Percentiles rank a stretch among this genome's conserved stretches.
These are phyloP conservation scores for Isoperla grammatica DNA, from an alignment of 2,888 invertebrate genomes.

Conservation along the genomic window DNA sequence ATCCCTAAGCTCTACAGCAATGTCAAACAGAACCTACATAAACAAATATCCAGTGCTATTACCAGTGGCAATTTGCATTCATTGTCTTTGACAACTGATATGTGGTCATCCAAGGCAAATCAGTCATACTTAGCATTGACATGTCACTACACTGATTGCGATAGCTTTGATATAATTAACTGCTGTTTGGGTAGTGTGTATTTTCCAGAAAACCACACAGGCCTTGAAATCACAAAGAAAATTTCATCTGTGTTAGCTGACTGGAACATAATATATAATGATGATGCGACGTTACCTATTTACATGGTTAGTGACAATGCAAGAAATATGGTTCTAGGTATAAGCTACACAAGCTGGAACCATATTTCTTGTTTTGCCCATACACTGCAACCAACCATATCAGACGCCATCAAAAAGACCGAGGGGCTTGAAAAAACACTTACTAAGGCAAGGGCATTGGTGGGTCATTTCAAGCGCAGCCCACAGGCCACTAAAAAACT, in stretches of 20 bases:
- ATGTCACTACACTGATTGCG: constrained; percentile 1
- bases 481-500: constrained; percentile 1
- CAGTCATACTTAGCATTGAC: neutral
- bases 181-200: neutral
- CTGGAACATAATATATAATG: neutral
- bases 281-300: neutral
- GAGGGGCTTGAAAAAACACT: neutral
- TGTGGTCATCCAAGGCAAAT: constrained; percentile 3
- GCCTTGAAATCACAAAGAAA: neutral
- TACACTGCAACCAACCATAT: constrained; percentile 6
- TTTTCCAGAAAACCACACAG: constrained; percentile 8
- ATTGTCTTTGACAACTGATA: constrained; percentile 1
- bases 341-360: neutral
- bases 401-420: constrained; percentile 7
- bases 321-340: neutral
- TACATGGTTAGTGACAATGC: constrained; percentile 5
- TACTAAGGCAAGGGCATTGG: too few relatives aligned
- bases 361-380: constrained; percentile 4
- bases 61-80: neutral
- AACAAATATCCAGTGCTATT: neutral
- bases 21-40: neutral
- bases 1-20: neutral
- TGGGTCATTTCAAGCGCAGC: too few relatives aligned
- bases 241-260: neutral
- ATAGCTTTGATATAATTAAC: neutral